Evolutionary conservation across 2,797 vertebrate species (phyloP), one percentile per base, ranked within the genome.

Genomic region (Crax fasciolata): DNA sequence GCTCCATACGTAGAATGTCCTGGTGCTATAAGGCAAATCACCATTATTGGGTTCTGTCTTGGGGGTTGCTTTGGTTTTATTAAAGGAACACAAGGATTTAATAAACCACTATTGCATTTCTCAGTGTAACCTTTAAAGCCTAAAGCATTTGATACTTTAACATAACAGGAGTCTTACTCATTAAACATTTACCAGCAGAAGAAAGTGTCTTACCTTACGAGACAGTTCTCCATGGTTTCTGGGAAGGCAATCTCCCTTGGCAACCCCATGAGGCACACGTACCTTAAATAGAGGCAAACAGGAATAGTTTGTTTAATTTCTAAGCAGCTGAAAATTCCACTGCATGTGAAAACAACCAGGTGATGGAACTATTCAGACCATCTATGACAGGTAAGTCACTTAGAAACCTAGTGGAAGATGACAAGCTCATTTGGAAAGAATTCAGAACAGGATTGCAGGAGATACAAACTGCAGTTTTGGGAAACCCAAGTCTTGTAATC

Each of bases 221-320:
- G 99, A 97, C 16, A 98, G 98, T 46, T 99, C 98, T 94, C 97
- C 97, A 3, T 97, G 91, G 58, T 93, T 98, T 84, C 87, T 98
- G 17, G 98, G 97, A 67, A 97, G 97, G 95, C 98, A 98, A 75
- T 99, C 98, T 77, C 97, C 97, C 86, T 95, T 96, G 94, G 98
- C 98, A 92, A 98, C 98, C 87, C 97, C 99, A 73, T 98, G 99
- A 87, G 99, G 98, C 93, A 99, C 97, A 65, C 98, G 97, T 55
- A 99, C 97, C 99, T 99, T 86, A 93, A 92, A 97, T 7, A 75
- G 43, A 95, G 49, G 81, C n/a, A 61, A 97, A 93, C 41, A 32
- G 35, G 57, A 54, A 80, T 35, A 70, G 19, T 24, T 32, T 85
- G 17, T 76, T 89, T 79, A 10, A 63, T 10, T 84, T 76, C 25